Base-by-base conservation (phyloP, 2,797 vertebrate genomes). In the Carcharodon carcharias region DNA sequence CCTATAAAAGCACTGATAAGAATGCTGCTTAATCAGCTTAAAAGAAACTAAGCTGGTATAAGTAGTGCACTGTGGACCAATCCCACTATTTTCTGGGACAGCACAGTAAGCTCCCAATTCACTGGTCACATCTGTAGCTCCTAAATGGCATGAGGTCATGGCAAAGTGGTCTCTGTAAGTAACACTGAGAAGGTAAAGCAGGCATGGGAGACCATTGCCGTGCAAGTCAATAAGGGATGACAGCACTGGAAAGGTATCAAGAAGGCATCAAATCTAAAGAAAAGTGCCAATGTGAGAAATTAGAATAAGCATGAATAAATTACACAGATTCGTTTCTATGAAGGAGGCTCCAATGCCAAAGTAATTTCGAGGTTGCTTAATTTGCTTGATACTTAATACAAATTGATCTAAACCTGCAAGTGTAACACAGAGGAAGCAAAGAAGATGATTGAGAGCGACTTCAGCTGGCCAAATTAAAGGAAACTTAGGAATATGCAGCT, bases 21-120 rank as follows among this genome's bases (percentile, higher is more conserved):
- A 85, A 85, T 40, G 40, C 82, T 50, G 45, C 82, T 85, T 85
- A 85, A 85, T 85, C 82, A 85, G 82, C 82, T 85, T 85, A 85
- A 50, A 85, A 50, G 40, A 85, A 85, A 85, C 82, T 85, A 85
- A 85, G 18, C 82, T 85, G 45, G 82, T 50, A 85, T 26, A 85
- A 9, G 18, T 85, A 85, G 82, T 8, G 82, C 45, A 85, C 21
- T 50, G 45, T 50, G 21, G 82, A 50, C 82, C 40, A 50, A 85
- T 85, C 82, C 40, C 45, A 85, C 82, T 85, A 50, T 85, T 85
- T 85, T 26, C 21, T 50, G 82, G 82, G 18, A 8, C 40, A 21
- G 45, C 40, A 85, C 21, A 26, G 82, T 85, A 50, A 85, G 21
- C 45, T 45, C 45, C 82, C 40, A 85, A 85, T 50, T 50, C 82